Conservation (phyloP, 1,140 invertebrate species). For the Penaeus indicus region DNA sequence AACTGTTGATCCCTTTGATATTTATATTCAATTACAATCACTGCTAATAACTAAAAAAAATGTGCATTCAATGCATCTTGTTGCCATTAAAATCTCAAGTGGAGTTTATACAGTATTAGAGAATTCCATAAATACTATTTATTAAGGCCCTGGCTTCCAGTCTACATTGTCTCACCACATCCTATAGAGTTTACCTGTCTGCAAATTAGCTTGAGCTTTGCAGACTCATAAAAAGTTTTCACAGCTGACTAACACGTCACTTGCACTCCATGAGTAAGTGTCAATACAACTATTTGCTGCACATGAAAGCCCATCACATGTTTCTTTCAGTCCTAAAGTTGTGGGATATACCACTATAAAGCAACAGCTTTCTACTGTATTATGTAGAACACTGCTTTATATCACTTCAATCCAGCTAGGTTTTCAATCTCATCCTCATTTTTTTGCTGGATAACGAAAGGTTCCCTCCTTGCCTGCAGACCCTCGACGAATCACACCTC, state of each 20-base stretch:
- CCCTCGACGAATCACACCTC: conserved; percentile 55
- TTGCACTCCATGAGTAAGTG: conserved; percentile 16
- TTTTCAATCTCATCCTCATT: conserved; percentile 33
- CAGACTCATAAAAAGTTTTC: conserved; percentile 42
- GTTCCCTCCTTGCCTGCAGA: conserved; percentile 57
- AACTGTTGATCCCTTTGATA: no score
- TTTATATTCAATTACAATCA: no score
- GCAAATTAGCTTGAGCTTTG: conserved; percentile 44
- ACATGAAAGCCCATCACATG: background rate
- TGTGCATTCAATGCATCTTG: conserved; percentile 22
- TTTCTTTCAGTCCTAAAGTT: conserved; percentile 34
- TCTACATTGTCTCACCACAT: conserved; percentile 18
- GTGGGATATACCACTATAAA: conserved; percentile 32
- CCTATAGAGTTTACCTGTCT: background rate
- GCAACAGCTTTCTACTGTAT: conserved; percentile 42
- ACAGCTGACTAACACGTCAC: conserved; percentile 33
- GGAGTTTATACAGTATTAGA: conserved; percentile 18
- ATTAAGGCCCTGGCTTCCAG: conserved; percentile 57
- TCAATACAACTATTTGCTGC: conserved; percentile 13
- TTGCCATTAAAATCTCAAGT: no score
- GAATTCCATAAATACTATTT: conserved; percentile 51
- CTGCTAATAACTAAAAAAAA: no score
- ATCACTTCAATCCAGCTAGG: conserved; percentile 29
- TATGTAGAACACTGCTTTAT: conserved; percentile 41
- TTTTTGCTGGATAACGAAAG: conserved; percentile 53